phyloP scores from a whole-genome alignment of 2,797 vertebrate species.

The Thripadectes ignobilis region DNA sequence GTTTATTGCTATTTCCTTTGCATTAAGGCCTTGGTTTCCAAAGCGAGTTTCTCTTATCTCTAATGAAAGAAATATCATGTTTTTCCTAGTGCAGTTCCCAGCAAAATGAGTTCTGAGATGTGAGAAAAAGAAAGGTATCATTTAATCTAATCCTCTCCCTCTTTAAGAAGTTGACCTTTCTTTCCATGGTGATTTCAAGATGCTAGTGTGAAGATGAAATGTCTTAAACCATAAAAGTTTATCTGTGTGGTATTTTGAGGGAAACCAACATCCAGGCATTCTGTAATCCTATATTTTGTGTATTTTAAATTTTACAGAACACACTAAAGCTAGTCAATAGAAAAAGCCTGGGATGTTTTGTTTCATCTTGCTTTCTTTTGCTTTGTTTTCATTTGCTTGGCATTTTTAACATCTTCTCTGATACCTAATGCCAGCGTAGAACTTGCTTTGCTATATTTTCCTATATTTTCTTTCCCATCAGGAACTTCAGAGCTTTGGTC shows the following conservation, averaged over 20 bases:
- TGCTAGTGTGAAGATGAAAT: not conserved
- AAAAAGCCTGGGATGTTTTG: not conserved
- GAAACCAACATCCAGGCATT: not conserved
- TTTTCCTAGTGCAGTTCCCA: not conserved
- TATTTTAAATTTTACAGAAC: not conserved
- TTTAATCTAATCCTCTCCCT: not conserved
- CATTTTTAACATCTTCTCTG: not conserved
- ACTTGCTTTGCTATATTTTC: not conserved
- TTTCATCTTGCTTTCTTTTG: not conserved
- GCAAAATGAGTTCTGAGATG: not conserved
- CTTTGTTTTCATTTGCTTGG: not conserved
- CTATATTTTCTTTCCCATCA: not conserved
- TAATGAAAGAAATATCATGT: not conserved
- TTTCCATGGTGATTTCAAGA: not conserved
- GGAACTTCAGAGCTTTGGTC: not conserved
- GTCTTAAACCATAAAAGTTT: not conserved
- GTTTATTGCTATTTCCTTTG: not conserved
- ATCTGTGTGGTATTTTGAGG: not conserved
- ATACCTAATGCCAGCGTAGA: not conserved
- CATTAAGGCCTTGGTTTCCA: not conserved
- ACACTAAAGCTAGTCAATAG: not conserved
- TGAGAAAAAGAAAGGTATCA: not conserved
- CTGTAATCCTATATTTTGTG: not conserved
- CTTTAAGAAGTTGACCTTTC: not conserved
- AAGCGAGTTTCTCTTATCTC: not conserved